Conservation (phyloP, 2,888 invertebrate genomes). For the Homarus gammarus region DNA sequence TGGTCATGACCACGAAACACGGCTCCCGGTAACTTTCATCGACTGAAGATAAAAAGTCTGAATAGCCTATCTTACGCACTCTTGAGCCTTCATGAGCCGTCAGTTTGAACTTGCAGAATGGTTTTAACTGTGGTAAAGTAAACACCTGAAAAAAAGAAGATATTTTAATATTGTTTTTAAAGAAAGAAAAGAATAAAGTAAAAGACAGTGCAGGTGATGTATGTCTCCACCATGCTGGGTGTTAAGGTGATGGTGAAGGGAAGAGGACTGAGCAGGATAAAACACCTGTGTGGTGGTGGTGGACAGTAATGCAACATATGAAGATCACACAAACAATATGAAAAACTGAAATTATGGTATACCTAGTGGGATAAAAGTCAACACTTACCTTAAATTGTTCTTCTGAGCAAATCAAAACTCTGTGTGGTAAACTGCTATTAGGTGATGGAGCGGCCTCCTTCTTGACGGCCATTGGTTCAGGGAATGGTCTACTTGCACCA, state of each 20-base stretch:
- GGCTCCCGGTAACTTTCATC: slow-evolving; percentile 84
- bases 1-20: slow-evolving; percentile 93
- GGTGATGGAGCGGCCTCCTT: slow-evolving; percentile 83
- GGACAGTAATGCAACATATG: no score
- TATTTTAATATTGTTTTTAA: no score
- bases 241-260: no score
- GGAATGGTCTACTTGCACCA: slow-evolving; percentile 87
- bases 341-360: no score
- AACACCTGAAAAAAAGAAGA: slow-evolving; percentile 85
- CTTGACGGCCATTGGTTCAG: slow-evolving; percentile 85
- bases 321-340: no score
- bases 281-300: not conserved
- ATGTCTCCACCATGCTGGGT: no score
- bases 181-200: no score
- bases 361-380: not conserved
- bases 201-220: no score
- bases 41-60: slow-evolving; percentile 85
- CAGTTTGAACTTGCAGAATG: slow-evolving; percentile 96
- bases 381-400: slow-evolving; percentile 95
- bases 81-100: slow-evolving; percentile 96
- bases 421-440: slow-evolving; percentile 88
- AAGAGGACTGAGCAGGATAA: not conserved
- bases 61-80: slow-evolving; percentile 92
- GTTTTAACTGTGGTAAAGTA: slow-evolving; percentile 94
- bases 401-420: slow-evolving; percentile 97